Conservation (phyloP, 2,797 vertebrate genomes). For the Aythya fuligula region DNA sequence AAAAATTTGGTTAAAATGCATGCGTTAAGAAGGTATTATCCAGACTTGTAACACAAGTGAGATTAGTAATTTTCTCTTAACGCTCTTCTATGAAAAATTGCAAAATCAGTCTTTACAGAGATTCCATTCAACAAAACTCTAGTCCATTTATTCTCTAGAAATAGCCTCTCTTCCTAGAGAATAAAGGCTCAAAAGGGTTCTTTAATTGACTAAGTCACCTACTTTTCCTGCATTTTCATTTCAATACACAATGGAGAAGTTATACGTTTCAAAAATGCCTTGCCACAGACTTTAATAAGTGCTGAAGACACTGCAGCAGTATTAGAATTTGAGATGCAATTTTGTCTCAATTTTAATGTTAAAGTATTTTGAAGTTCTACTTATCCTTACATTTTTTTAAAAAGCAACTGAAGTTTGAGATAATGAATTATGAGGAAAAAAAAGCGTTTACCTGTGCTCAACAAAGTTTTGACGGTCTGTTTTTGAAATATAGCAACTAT, state of each 20-base stretch:
- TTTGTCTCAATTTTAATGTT: background rate
- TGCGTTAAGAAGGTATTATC: background rate
- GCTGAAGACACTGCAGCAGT: background rate
- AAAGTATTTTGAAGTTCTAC: background rate
- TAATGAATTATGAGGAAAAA: background rate
- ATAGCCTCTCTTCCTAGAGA: background rate
- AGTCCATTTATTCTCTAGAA: background rate
- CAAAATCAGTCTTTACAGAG: background rate
- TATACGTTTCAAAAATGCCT: background rate
- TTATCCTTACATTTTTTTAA: background rate
- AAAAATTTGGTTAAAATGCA: background rate
- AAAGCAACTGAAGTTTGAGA: background rate
- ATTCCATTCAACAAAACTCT: background rate
- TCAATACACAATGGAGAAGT: background rate
- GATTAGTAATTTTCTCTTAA: background rate
- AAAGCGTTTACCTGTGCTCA: background rate
- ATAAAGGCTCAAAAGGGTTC: background rate
- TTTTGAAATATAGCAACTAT: background rate
- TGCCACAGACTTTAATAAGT: background rate
- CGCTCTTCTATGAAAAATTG: background rate
- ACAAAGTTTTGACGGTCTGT: background rate
- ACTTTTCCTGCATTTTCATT: background rate
- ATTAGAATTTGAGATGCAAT: background rate
- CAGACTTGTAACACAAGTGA: background rate
- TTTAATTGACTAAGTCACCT: background rate